Conservation (phyloP, 2,113 vertebrate genomes). For the Numenius arquata region DNA sequence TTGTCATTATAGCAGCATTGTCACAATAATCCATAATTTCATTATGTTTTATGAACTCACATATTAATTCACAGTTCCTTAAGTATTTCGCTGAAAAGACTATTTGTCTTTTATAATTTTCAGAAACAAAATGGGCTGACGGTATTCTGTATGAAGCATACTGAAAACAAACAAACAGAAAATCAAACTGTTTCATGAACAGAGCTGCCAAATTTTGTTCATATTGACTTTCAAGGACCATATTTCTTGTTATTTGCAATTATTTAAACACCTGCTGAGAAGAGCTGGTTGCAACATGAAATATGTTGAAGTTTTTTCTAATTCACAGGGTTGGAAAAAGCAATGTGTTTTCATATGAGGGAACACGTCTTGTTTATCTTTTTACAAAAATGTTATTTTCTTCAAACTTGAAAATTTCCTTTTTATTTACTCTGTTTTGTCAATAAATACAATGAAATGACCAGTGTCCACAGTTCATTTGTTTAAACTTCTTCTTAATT, state of each 20-base stretch:
- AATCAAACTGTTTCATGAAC: neutral
- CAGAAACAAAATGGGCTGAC: neutral
- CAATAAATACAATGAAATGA: neutral
- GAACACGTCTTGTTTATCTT: neutral
- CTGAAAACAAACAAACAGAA: slow-evolving; percentile 4
- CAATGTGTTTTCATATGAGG: neutral
- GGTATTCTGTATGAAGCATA: neutral
- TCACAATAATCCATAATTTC: neutral
- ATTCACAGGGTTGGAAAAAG: neutral
- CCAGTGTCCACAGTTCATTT: too few species aligned
- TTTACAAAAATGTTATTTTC: neutral
- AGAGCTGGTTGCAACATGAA: neutral
- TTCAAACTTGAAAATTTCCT: neutral
- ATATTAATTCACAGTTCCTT: neutral
- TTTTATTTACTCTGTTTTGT: neutral
- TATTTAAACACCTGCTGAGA: slow-evolving; percentile 27
- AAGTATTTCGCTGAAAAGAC: neutral
- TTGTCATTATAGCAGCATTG: neutral
- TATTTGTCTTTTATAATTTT: neutral
- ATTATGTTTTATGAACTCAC: neutral
- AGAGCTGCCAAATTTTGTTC: neutral
- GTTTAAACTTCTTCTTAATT: neutral
- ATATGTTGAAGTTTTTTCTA: neutral
- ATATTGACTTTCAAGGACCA: neutral
- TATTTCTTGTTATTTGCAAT: neutral